Evolutionary conservation across 2,797 vertebrate species (phyloP), one percentile per base, ranked within the genome.

Genomic region (Parauchenoglanis ngamensis): DNA sequence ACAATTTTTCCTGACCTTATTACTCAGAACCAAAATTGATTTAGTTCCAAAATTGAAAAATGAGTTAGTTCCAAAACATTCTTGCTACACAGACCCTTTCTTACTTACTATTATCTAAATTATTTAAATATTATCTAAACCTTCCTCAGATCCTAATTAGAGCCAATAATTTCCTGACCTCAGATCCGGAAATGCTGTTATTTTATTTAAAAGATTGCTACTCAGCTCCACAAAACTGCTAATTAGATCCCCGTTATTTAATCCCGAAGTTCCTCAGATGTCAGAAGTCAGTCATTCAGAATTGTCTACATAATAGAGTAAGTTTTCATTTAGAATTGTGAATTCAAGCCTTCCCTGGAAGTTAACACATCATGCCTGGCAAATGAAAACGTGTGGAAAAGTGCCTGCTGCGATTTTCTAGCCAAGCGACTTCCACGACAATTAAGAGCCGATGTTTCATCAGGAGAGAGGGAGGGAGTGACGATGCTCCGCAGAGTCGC

Each of bases 361-460:
- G 46, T 57, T 56, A 73, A 46, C 86, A 59, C 49, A 17, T 75
- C 56, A 67, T 76, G 63, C 70, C 72, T 75, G 81, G 70, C 44
- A 67, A 59, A 87, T 65, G 84, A 86, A 82, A 86, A 75, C 49
- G 46, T 68, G 0, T 54, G 17, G 7, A 63, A 88, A 88, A 70
- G 6, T 28, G 68, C 72, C 84, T 82, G 59, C 67, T 89, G 82
- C 61, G 84, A 85, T 83, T 78, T 89, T 88, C 82, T n/a, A n/a
- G 76, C 84, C 81, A 85, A 86, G 57, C 87, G 88, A 88, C 89
- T 88, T 91, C 89, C 67, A 85, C 82, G 84, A 86, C 77, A 85
- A 90, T 89, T 90, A 90, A 87, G 84, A 65, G 88, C 75, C 85
- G 82, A 82, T 89, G 82, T 83, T 87, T 90, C 85, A 73, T 87